These are phyloP conservation scores for Arrhamphus sclerolepis DNA, from an alignment of 2,797 vertebrate species.

Conservation along the genomic window DNA sequence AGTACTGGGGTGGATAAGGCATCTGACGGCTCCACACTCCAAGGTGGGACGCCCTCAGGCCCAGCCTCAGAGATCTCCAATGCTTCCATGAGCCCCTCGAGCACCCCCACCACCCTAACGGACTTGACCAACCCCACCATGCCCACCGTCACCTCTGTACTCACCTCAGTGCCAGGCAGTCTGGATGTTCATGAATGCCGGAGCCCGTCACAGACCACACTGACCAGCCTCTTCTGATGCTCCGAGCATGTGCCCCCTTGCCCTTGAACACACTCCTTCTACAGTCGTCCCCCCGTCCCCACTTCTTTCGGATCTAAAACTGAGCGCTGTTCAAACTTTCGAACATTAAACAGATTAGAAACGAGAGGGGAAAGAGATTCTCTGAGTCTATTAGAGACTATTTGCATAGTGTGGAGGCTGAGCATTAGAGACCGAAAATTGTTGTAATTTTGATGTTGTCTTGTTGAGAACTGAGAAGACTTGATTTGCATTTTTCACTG, in stretches of 20 bases:
- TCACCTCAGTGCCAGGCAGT: conserved; percentile 90
- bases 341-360: conserved; percentile 54
- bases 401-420: conserved; percentile 87
- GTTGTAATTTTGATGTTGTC: conserved; percentile 78
- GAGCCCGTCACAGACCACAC: conserved; percentile 97
- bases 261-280: neutral
- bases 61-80: conserved; percentile 97
- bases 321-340: conserved; percentile 58
- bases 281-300: too few relatives aligned
- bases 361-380: conserved; percentile 74
- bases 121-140: conserved; percentile 98
- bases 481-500: conserved; percentile 79
- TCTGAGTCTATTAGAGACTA: conserved; percentile 90
- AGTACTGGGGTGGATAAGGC: conserved; percentile 95
- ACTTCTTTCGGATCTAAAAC: conserved; percentile 49
- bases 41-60: conserved; percentile 94
- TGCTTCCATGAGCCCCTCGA: conserved; percentile 97
- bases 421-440: conserved; percentile 81
- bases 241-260: conserved; percentile 42
- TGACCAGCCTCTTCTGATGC: conserved; percentile 99
- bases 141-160: conserved; percentile 96
- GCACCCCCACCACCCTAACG: conserved; percentile 96
- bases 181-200: conserved; percentile 95
- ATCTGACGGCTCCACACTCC: conserved; percentile 90
- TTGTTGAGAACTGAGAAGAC: conserved; percentile 83